These are phyloP conservation scores for Macaria liturata DNA, from an alignment of 2,888 invertebrate species.

Conservation along the genomic window DNA sequence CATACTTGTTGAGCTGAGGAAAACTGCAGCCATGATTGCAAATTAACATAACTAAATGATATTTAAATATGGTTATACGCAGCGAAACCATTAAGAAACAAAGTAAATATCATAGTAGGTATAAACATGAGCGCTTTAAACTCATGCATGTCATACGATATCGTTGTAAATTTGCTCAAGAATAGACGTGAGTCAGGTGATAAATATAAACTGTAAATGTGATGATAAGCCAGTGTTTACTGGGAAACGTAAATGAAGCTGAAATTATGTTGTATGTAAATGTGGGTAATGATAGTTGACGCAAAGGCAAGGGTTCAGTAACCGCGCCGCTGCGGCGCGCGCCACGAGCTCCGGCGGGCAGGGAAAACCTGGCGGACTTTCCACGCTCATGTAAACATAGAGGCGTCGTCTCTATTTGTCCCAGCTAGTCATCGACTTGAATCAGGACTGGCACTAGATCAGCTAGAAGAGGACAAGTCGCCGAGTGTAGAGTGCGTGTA, in stretches of 20 bases:
- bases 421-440: neutral
- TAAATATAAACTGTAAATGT: constrained; percentile 9
- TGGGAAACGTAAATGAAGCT: constrained; percentile 37
- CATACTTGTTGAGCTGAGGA: constrained; percentile 22
- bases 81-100: constrained; percentile 18
- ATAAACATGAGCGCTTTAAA: neutral
- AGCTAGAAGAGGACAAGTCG: constrained; percentile 5
- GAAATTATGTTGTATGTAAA: constrained; percentile 56
- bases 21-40: constrained; percentile 24
- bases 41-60: constrained; percentile 20
- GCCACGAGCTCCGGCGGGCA: constrained; percentile 35
- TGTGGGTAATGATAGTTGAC: constrained; percentile 49
- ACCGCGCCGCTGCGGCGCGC: constrained; percentile 58
- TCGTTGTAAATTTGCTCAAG: constrained; percentile 17
- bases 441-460: constrained; percentile 1
- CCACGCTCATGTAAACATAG: neutral
- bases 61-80: constrained; percentile 13
- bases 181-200: constrained; percentile 17
- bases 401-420: no score
- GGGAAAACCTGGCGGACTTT: neutral
- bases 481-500: constrained; percentile 5
- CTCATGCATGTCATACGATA: constrained; percentile 10
- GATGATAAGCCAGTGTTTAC: constrained; percentile 10
- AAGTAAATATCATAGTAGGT: constrained; percentile 1
- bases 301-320: constrained; percentile 63